Evolutionary conservation across 2,797 vertebrate species (phyloP), one percentile per base, ranked within the genome.

Genomic region (Thalassophryne amazonica): DNA sequence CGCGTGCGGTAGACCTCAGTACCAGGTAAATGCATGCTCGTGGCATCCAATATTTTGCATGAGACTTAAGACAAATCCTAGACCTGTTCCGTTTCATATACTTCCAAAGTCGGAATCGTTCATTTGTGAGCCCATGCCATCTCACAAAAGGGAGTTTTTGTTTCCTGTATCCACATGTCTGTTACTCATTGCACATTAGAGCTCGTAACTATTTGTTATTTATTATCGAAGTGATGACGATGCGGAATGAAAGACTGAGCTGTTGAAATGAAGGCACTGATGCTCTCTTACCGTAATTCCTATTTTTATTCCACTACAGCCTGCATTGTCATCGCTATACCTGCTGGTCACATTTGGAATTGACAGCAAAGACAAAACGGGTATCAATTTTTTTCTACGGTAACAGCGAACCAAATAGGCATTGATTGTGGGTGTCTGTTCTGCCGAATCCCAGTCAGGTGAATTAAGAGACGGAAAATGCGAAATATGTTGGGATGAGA

Each of bases 31-130:
- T 81, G 85, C 87, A 90, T 90, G 89, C 80, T 88, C 62, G 83
- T 86, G 85, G 86, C 86, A 89, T 88, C 85, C 80, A 60, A 86
- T 80, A 83, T 86, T 86, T 85, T 86, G 87, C 89, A 89, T 90
- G 87, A 88, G 80, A 88, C 80, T 88, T n/a, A n/a, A n/a, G n/a
- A n/a, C n/a, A n/a, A n/a, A n/a, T n/a, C n/a, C n/a, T n/a, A n/a
- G n/a, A n/a, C n/a, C n/a, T n/a, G n/a, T n/a, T n/a, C n/a, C n/a
- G n/a, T n/a, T n/a, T n/a, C n/a, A n/a, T n/a, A n/a, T n/a, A n/a
- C n/a, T n/a, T n/a, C n/a, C n/a, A n/a, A n/a, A n/a, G n/a, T n/a
- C 41, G 21, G 60, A 65, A 55, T 57, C 77, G 43, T 59, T 63
- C 53, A 40, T 68, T 35, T 37, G 66, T 82, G 60, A 71, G 42